phyloP scores from a whole-genome alignment of 2,113 vertebrate genomes.

The Ardeotis arabs region DNA sequence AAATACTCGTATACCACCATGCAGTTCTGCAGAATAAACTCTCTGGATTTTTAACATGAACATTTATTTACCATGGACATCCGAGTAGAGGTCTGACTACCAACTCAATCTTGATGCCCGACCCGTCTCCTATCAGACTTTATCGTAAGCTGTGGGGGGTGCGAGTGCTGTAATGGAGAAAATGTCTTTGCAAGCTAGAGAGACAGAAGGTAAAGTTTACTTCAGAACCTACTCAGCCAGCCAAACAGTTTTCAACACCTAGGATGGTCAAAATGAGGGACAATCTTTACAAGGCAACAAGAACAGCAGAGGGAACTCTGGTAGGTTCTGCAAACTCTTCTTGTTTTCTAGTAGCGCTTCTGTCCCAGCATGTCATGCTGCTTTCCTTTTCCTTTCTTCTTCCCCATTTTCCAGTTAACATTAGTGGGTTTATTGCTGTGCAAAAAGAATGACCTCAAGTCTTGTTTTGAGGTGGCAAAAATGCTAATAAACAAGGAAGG shows the following conservation, averaged over 20 bases:
- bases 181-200: neutral
- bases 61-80: neutral
- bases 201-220: neutral
- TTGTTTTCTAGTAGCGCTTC: neutral
- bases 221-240: neutral
- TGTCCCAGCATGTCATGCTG: neutral
- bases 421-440: neutral
- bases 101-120: neutral
- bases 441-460: neutral
- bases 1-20: neutral
- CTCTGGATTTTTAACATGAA: neutral
- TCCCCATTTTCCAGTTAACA: neutral
- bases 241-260: neutral
- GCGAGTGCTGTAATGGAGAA: neutral
- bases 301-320: neutral
- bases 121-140: neutral
- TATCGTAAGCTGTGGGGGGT: neutral
- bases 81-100: neutral
- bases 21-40: neutral
- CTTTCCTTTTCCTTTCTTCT: neutral
- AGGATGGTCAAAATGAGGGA: neutral
- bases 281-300: neutral
- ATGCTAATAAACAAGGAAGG: neutral
- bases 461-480: neutral
- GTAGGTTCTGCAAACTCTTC: neutral